Evolutionary conservation across 2,113 vertebrate species (phyloP).

Genomic region (Gracilinanus agilis): DNA sequence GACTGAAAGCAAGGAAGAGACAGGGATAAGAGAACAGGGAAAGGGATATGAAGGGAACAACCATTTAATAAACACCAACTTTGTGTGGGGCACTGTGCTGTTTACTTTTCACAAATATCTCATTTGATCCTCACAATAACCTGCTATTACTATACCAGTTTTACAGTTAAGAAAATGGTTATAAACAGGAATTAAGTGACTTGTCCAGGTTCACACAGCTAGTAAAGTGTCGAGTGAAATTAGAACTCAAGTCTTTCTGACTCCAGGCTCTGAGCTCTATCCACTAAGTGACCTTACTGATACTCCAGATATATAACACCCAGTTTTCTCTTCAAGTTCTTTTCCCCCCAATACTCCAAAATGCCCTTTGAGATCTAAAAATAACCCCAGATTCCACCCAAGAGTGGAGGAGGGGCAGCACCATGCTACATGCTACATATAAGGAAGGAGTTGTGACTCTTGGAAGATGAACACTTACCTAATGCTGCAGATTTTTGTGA

Average conservation of each 20-base stretch:
- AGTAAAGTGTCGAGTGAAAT: neutral
- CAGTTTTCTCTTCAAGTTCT: neutral
- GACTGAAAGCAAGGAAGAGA: neutral
- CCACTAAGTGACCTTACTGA: neutral
- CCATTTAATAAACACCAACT: neutral
- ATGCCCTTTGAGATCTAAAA: neutral
- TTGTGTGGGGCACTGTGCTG: neutral
- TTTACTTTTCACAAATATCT: neutral
- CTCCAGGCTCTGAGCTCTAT: neutral
- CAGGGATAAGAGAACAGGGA: neutral
- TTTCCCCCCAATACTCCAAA: neutral
- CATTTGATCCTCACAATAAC: neutral
- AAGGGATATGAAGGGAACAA: neutral
- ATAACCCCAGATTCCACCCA: neutral
- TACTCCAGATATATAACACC: neutral
- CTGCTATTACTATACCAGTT: neutral
- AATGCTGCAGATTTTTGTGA: neutral
- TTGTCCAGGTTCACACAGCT: neutral
- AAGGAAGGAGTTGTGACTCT: neutral
- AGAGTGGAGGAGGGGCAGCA: neutral
- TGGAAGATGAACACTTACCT: neutral
- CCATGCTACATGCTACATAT: neutral
- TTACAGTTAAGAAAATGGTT: neutral
- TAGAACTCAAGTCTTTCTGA: neutral
- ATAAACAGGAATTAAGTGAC: neutral